phyloP scores from a whole-genome alignment of 92 coral and sea anemone genomes.

The Zoanthus sociatus region DNA sequence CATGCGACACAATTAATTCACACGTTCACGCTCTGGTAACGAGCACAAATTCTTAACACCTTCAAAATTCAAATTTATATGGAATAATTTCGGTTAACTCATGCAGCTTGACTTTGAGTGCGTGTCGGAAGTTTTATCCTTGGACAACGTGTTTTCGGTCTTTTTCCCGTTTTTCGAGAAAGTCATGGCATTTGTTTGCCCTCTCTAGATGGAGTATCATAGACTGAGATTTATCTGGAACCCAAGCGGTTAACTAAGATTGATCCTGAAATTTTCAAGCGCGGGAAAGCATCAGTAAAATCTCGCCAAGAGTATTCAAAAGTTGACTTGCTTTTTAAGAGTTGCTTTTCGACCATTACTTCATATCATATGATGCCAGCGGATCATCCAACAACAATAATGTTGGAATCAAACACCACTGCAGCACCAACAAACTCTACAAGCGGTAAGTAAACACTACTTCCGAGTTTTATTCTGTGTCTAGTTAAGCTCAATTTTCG shows the following conservation, averaged over 20 bases:
- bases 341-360: neutral
- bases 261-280: neutral
- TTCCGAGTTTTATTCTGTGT: too few species aligned
- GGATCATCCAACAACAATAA: conserved; percentile 8
- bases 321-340: neutral
- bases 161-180: neutral
- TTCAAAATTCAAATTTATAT: neutral
- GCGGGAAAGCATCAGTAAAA: conserved; percentile 25
- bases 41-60: neutral
- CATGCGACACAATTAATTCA: neutral
- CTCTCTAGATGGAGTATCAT: neutral
- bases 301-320: neutral
- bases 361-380: neutral
- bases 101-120: conserved; percentile 1
- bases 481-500: neutral
- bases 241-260: neutral
- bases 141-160: neutral
- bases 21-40: conserved; percentile 16
- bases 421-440: conserved; percentile 14
- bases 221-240: neutral
- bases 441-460: conserved; percentile 1
- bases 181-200: neutral
- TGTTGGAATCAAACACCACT: conserved; percentile 14
- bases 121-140: neutral
- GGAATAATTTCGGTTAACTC: conserved; percentile 25